Conservation (phyloP, 64 coral and sea anemone species). For the Pachyseris speciosa region DNA sequence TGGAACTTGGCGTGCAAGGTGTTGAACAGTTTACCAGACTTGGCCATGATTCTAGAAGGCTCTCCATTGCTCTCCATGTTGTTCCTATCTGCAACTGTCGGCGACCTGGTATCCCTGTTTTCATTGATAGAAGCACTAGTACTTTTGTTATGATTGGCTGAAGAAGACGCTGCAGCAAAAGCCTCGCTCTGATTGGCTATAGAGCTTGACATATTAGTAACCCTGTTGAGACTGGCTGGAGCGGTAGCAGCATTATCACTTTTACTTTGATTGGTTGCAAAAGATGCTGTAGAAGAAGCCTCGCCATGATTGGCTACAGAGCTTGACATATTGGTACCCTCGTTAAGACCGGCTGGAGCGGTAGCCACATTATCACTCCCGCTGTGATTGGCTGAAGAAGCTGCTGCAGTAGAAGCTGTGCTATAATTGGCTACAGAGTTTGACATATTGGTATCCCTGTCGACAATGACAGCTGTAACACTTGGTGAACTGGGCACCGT, state of each 20-base stretch:
- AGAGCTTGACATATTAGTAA: too few species aligned
- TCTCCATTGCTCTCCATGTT: neutral
- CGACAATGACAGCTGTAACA: neutral
- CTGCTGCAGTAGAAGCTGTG: too few species aligned
- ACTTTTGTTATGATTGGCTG: neutral
- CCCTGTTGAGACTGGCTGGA: too few species aligned
- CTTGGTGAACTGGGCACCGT: neutral
- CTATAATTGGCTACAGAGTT: neutral
- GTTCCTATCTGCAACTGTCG: neutral
- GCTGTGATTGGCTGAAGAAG: neutral
- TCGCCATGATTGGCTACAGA: neutral
- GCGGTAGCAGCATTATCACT: too few species aligned
- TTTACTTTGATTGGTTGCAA: neutral
- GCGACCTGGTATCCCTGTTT: neutral
- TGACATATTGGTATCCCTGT: neutral
- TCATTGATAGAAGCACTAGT: neutral
- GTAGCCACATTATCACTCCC: neutral
- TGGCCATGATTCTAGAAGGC: neutral
- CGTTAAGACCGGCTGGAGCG: neutral
- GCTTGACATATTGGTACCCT: neutral
- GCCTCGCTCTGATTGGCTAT: neutral
- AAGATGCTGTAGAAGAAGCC: neutral
- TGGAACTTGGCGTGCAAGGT: conserved; percentile 10
- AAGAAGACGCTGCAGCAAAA: neutral
- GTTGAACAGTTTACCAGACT: neutral